phyloP scores from a whole-genome alignment of 2,113 vertebrate genomes.

The Gnathonemus longibarbis region DNA sequence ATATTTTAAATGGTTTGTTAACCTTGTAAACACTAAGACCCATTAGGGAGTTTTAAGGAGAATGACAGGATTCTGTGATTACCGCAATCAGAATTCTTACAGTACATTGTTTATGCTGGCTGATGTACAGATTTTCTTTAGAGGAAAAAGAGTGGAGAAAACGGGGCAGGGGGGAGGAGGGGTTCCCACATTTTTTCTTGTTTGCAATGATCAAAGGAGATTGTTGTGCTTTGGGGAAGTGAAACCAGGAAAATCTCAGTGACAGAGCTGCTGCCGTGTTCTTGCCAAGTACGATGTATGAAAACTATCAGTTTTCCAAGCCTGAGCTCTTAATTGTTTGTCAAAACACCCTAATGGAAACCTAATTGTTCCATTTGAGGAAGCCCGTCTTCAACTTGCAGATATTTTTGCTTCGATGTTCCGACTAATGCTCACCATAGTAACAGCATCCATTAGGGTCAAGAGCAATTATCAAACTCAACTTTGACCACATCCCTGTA shows the following conservation, averaged over 20 bases:
- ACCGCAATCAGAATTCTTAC: background rate
- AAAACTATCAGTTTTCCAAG: conserved; percentile 2
- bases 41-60: background rate
- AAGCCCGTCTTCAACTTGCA: background rate
- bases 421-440: conserved; percentile 8
- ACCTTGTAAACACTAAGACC: background rate
- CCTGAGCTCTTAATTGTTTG: conserved; percentile 11
- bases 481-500: background rate
- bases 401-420: conserved; percentile 11
- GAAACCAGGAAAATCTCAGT: background rate
- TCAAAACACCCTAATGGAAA: conserved; percentile 14
- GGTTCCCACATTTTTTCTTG: background rate
- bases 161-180: too few relatives aligned
- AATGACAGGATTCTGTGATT: background rate
- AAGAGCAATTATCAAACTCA: conserved; percentile 9
- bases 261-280: background rate
- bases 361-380: conserved; percentile 7
- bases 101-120: background rate
- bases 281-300: background rate
- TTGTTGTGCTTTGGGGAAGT: background rate
- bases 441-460: background rate
- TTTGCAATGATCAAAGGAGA: conserved; percentile 13
- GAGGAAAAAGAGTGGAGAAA: background rate
- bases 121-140: conserved; percentile 7
- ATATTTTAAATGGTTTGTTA: background rate